Evolutionary conservation across 2,888 invertebrate species (phyloP).

Genomic region (Hemistola chrysoprasaria): DNA sequence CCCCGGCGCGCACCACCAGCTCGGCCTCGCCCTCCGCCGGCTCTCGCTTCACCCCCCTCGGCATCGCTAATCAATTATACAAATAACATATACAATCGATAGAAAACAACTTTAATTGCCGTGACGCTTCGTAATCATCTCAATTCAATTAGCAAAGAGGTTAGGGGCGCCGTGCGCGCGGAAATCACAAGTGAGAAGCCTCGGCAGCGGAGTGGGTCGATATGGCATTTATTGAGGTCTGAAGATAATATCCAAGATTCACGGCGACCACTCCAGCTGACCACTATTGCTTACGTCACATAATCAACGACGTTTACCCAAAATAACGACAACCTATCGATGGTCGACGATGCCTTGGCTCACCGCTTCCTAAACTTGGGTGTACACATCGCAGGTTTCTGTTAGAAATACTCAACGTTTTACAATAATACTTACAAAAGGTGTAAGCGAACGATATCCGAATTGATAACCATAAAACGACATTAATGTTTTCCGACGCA

Average conservation of each 20-base stretch:
- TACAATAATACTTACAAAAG: constrained; percentile 75
- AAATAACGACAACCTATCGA: constrained; percentile 71
- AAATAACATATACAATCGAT: constrained; percentile 34
- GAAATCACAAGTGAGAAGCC: constrained; percentile 70
- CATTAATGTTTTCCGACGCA: constrained; percentile 79
- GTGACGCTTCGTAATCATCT: constrained; percentile 50
- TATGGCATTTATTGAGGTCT: constrained; percentile 52
- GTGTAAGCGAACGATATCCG: constrained; percentile 78
- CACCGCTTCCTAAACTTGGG: constrained; percentile 57
- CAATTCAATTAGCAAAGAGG: constrained; percentile 79
- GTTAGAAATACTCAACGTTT: constrained; percentile 45
- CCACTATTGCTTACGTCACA: constrained; percentile 71
- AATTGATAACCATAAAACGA: constrained; percentile 79
- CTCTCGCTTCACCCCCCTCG: constrained; percentile 83
- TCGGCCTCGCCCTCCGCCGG: constrained; percentile 80
- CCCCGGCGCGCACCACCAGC: constrained; percentile 75
- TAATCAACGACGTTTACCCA: constrained; percentile 65
- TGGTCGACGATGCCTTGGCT: constrained; percentile 63
- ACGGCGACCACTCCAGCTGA: constrained; percentile 52
- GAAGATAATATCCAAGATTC: constrained; percentile 48
- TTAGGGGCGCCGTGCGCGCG: constrained; percentile 80
- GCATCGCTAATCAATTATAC: constrained; percentile 74
- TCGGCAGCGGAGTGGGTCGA: constrained; percentile 74
- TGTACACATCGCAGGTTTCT: constrained; percentile 47
- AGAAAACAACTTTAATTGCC: constrained; percentile 34